Conservation (phyloP, 2,888 invertebrate species). For the Ophion ellenae region DNA sequence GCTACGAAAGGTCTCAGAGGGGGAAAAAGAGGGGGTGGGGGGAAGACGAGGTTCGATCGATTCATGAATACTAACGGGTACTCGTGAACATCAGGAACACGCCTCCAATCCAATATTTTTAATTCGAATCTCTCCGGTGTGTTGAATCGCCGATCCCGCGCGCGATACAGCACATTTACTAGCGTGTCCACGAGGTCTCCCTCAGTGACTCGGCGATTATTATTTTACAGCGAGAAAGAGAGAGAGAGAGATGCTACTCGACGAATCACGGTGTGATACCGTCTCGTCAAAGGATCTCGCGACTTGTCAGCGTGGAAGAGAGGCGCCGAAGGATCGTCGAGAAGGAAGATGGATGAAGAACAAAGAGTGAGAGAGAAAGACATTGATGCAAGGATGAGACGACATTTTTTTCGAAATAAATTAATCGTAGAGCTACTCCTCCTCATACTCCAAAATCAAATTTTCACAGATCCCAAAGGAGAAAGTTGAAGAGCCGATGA, state of each 20-base stretch:
- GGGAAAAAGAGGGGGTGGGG: slow-evolving; percentile 2
- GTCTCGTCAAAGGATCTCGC: slow-evolving; percentile 20
- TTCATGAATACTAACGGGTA: slow-evolving; percentile 65
- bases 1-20: background rate
- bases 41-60: slow-evolving; percentile 39
- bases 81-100: slow-evolving; percentile 58
- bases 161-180: slow-evolving; percentile 57
- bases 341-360: slow-evolving; percentile 7
- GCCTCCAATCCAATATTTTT: slow-evolving; percentile 61
- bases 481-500: slow-evolving; percentile 46
- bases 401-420: slow-evolving; percentile 42
- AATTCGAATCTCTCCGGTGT: slow-evolving; percentile 56
- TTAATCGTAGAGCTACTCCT: slow-evolving; percentile 40
- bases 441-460: slow-evolving; percentile 52
- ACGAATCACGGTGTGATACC: background rate
- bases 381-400: slow-evolving; percentile 22
- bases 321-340: background rate
- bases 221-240: background rate
- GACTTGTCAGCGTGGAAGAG: background rate
- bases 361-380: background rate
- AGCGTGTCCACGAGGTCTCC: slow-evolving; percentile 51
- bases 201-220: slow-evolving; percentile 54
- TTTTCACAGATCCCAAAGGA: slow-evolving; percentile 53
- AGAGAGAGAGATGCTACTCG: background rate
- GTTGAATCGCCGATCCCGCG: slow-evolving; percentile 46